These are phyloP conservation scores for Stichopus horrens DNA, from an alignment of 53 echinoderm and acorn worm genomes.

Conservation along the genomic window DNA sequence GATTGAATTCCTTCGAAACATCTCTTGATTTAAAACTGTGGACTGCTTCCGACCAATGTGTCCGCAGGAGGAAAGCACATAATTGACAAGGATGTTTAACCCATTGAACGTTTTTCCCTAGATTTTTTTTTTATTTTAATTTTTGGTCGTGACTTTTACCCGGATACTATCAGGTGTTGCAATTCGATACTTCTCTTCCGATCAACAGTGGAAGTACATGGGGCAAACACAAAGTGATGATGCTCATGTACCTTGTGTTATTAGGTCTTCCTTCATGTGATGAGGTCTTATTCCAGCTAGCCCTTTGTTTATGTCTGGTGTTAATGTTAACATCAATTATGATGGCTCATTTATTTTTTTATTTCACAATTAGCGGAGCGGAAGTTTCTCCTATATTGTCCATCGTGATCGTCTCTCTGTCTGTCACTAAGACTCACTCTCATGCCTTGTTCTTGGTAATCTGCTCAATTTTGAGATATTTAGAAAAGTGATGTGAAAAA, in stretches of 20 bases:
- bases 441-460: too few species aligned
- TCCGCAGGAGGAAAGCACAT: too few species aligned
- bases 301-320: conserved; percentile 42
- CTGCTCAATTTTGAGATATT: too few species aligned
- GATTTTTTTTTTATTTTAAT: conserved; percentile 8
- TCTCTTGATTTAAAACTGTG: too few species aligned
- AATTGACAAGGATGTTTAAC: not conserved
- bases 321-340: conserved; percentile 32
- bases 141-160: conserved; percentile 11
- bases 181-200: conserved; percentile 12
- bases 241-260: not conserved
- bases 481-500: too few species aligned
- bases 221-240: not conserved
- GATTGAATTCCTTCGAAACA: too few species aligned
- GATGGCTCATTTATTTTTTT: not conserved
- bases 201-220: conserved; percentile 34
- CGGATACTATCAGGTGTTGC: not conserved
- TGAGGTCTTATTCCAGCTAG: conserved; percentile 7
- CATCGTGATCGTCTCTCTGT: too few species aligned
- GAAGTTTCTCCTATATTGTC: too few species aligned
- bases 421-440: too few species aligned
- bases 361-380: not conserved
- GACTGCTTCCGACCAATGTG: too few species aligned
- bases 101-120: not conserved
- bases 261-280: not conserved